A percentile compares a stretch with the other conserved stretches of the same genome.
Conservation (phyloP, 2,113 vertebrate genomes). For the Paramormyrops kingsleyae region DNA sequence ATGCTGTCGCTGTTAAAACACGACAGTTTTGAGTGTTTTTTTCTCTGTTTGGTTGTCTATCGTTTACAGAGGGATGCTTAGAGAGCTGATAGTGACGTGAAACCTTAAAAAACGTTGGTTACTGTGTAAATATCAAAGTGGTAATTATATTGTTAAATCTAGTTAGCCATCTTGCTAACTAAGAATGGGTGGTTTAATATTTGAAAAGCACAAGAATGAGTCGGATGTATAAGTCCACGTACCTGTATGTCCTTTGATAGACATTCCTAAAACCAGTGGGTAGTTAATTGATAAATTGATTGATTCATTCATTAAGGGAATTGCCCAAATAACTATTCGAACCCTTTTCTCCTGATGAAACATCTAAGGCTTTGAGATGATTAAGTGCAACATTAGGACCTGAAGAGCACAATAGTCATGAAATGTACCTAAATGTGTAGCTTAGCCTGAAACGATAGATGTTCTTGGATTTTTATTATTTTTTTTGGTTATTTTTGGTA, state of each 20-base stretch:
- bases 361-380: neutral
- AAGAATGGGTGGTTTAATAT: neutral
- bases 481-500: neutral
- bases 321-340: neutral
- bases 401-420: slow-evolving; percentile 15
- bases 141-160: neutral
- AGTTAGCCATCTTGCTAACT: neutral
- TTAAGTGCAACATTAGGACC: neutral
- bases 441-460: neutral
- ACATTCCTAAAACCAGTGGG: neutral
- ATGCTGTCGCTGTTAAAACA: neutral
- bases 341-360: neutral
- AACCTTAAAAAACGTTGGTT: neutral
- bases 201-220: slow-evolving; percentile 15
- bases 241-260: neutral
- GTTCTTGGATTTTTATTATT: neutral
- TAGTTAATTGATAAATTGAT: neutral
- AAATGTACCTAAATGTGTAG: neutral
- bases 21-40: neutral
- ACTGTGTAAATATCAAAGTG: neutral
- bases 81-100: neutral
- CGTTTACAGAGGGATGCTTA: neutral
- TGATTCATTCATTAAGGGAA: neutral
- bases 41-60: neutral
- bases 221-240: neutral